A percentile compares a stretch with the other conserved stretches of the same genome.
phyloP scores from a whole-genome alignment of 2,888 invertebrate genomes.

The Stenolophus ochropezus region DNA sequence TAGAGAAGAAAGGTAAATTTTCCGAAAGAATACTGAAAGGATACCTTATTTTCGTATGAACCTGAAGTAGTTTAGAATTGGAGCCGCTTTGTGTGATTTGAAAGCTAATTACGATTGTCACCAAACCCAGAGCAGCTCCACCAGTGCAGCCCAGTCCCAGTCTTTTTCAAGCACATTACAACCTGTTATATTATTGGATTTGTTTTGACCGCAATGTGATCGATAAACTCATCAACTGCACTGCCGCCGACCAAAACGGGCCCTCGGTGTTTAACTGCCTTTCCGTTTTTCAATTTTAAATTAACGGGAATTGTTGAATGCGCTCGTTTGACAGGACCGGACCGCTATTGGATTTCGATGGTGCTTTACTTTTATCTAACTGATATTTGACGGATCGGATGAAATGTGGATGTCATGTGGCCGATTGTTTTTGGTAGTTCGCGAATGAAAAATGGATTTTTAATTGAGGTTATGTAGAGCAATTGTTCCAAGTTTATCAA shows the following conservation, averaged over 20 bases:
- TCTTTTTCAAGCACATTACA: constrained; percentile 58
- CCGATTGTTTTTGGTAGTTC: constrained; percentile 4
- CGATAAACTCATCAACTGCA: constrained; percentile 60
- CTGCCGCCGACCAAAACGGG: constrained; percentile 53
- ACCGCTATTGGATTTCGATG: constrained; percentile 28
- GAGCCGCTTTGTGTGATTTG: too few species aligned
- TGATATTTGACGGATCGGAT: constrained; percentile 35
- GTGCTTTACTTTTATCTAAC: constrained; percentile 27
- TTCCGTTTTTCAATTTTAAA: constrained; percentile 60
- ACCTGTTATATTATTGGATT: constrained; percentile 58
- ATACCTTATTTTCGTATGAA: too few species aligned
- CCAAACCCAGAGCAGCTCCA: neutral
- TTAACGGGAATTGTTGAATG: constrained; percentile 54
- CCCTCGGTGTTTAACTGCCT: constrained; percentile 57
- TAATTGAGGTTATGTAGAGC: neutral
- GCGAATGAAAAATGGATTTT: constrained; percentile 26
- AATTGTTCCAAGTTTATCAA: neutral
- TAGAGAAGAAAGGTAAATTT: too few species aligned
- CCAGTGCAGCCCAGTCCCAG: neutral
- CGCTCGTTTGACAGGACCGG: constrained; percentile 25
- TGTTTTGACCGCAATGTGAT: constrained; percentile 58
- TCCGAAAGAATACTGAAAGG: too few species aligned
- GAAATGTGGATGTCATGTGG: constrained; percentile 18
- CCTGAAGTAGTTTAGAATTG: too few species aligned
- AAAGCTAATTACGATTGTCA: constrained; percentile 8